phyloP scores from a whole-genome alignment of 2,888 invertebrate genomes.

The Ctena decussata region DNA sequence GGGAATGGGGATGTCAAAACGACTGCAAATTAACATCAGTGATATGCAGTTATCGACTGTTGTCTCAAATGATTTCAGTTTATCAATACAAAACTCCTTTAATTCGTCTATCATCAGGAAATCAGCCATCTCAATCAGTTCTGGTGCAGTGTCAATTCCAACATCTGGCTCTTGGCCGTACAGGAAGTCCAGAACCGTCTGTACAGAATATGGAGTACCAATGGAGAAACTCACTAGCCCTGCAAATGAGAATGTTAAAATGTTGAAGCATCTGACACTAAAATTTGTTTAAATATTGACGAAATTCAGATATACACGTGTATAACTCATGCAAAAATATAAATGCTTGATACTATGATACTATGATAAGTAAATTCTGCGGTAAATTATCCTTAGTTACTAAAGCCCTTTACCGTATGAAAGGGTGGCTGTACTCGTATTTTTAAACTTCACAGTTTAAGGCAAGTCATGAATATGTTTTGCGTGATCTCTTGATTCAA shows the following conservation, averaged over 20 bases:
- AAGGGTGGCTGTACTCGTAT: too few relatives aligned
- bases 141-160: background rate
- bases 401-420: too few relatives aligned
- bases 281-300: background rate
- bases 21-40: background rate
- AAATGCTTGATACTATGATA: background rate
- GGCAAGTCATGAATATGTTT: too few relatives aligned
- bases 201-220: background rate
- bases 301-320: too few relatives aligned
- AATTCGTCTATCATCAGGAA: constrained; percentile 3
- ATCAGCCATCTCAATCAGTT: background rate
- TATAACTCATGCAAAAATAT: too few relatives aligned
- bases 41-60: background rate
- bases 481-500: too few relatives aligned
- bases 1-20: background rate
- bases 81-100: background rate
- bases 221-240: background rate
- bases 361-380: background rate
- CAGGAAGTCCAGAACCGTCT: background rate
- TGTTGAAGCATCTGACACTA: background rate
- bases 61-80: background rate
- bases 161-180: background rate
- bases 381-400: too few relatives aligned
- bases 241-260: background rate
- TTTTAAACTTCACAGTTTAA: too few relatives aligned